Evolutionary conservation across 2,888 invertebrate genomes (phyloP).

Genomic region (Hartigia nigra): DNA sequence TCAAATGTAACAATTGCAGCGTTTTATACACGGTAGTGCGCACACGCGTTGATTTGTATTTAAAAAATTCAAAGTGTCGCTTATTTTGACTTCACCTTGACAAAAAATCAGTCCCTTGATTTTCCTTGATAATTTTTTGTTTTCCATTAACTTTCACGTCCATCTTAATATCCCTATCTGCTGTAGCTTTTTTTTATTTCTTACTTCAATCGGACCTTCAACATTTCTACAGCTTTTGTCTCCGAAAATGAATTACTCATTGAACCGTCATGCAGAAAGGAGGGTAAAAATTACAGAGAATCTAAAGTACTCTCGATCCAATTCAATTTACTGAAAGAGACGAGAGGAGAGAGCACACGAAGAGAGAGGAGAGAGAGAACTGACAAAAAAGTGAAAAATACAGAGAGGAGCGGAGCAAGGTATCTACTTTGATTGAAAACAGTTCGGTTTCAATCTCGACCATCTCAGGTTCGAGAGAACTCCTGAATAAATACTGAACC

Average conservation of each 20-base stretch:
- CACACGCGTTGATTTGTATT: neutral
- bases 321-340: slow-evolving; percentile 53
- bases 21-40: neutral
- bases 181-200: neutral
- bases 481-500: slow-evolving; percentile 58
- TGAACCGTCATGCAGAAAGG: slow-evolving; percentile 2
- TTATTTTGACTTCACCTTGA: no score
- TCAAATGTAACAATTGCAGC: neutral
- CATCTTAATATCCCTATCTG: neutral
- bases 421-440: slow-evolving; percentile 49
- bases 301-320: slow-evolving; percentile 29
- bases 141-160: neutral
- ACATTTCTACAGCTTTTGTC: neutral
- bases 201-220: neutral
- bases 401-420: slow-evolving; percentile 6
- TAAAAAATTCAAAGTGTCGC: neutral
- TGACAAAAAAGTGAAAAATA: slow-evolving; percentile 11
- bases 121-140: neutral
- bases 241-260: slow-evolving; percentile 4
- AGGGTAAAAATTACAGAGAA: slow-evolving; percentile 12
- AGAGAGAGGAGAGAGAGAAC: neutral
- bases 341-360: neutral
- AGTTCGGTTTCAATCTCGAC: slow-evolving; percentile 53
- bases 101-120: no score
- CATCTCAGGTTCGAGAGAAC: slow-evolving; percentile 34